These are phyloP conservation scores for Corydoras maculifer DNA, from an alignment of 2,113 vertebrate genomes.

Conservation along the genomic window DNA sequence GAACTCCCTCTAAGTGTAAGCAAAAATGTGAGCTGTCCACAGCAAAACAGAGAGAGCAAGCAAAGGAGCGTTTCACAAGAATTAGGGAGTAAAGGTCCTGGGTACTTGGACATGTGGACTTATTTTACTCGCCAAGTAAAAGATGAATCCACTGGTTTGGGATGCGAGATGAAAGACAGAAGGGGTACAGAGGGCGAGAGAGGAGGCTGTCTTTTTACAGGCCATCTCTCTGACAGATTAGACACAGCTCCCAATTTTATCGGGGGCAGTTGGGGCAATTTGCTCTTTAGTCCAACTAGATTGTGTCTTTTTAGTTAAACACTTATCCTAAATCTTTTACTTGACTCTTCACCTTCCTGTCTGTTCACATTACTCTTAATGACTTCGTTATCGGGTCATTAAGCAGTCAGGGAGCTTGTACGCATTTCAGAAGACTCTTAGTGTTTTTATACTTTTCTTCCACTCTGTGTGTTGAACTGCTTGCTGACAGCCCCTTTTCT, in stretches of 20 bases:
- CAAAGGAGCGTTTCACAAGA: constrained; percentile 37
- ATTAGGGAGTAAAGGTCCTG: constrained; percentile 40
- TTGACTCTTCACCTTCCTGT: constrained; percentile 17
- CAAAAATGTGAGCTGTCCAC: constrained; percentile 5
- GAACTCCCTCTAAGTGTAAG: constrained; percentile 45
- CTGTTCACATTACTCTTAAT: constrained; percentile 33
- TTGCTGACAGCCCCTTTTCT: constrained; percentile 34
- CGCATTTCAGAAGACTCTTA: constrained; percentile 37
- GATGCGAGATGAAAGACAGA: constrained; percentile 29
- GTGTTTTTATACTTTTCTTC: constrained; percentile 7
- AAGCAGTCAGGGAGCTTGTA: constrained; percentile 25
- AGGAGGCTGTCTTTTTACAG: constrained; percentile 27
- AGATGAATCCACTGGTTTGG: constrained; percentile 33
- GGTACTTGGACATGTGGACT: constrained; percentile 34
- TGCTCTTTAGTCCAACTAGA: constrained; percentile 26
- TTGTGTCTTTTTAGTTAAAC: constrained; percentile 21
- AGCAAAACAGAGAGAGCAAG: constrained; percentile 24
- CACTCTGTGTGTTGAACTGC: constrained; percentile 13
- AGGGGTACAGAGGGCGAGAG: constrained; percentile 9
- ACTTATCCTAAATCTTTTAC: constrained; percentile 21
- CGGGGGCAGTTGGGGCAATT: constrained; percentile 2
- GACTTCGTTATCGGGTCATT: constrained; percentile 30
- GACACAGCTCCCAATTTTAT: constrained; percentile 21
- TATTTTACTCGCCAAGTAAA: constrained; percentile 33
- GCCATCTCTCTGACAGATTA: constrained; percentile 17